phyloP scores from a whole-genome alignment of 2,797 vertebrate genomes.

The Apodemus agrarius region DNA sequence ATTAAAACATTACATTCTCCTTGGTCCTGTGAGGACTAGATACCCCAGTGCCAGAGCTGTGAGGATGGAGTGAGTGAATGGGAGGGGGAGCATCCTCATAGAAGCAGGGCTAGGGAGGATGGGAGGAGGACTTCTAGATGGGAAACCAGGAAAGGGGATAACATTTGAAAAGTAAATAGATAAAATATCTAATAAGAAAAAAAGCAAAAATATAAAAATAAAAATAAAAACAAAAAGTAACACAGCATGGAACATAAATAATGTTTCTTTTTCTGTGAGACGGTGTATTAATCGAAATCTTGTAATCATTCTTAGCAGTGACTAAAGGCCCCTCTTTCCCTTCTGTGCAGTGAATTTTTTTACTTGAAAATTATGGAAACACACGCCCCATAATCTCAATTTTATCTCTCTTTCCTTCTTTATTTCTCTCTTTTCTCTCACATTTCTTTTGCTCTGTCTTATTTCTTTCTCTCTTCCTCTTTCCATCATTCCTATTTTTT shows the following conservation, averaged over 20 bases:
- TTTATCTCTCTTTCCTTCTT: background rate
- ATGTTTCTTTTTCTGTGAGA: slow-evolving; percentile 34
- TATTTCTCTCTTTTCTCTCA: too few relatives aligned
- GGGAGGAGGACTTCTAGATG: too few relatives aligned
- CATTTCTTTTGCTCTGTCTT: too few relatives aligned
- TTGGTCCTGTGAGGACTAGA: too few relatives aligned
- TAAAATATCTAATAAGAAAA: background rate
- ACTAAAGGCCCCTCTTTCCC: background rate
- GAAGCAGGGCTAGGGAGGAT: too few relatives aligned
- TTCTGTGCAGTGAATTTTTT: background rate
- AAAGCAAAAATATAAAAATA: background rate
- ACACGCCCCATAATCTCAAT: background rate
- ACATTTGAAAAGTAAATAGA: too few relatives aligned
- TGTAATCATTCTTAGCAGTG: background rate
- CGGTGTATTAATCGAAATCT: background rate
- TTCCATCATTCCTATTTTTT: background rate
- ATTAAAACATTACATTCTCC: background rate
- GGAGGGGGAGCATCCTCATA: too few relatives aligned
- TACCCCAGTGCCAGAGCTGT: too few relatives aligned
- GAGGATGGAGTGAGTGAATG: background rate
- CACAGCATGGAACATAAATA: slow-evolving; percentile 63
- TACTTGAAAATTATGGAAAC: background rate
- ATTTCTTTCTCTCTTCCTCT: background rate
- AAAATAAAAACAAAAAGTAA: slow-evolving; percentile 22
- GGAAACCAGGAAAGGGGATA: too few relatives aligned